Conservation (phyloP, 1,140 invertebrate species). For the Drosophila pachea region DNA sequence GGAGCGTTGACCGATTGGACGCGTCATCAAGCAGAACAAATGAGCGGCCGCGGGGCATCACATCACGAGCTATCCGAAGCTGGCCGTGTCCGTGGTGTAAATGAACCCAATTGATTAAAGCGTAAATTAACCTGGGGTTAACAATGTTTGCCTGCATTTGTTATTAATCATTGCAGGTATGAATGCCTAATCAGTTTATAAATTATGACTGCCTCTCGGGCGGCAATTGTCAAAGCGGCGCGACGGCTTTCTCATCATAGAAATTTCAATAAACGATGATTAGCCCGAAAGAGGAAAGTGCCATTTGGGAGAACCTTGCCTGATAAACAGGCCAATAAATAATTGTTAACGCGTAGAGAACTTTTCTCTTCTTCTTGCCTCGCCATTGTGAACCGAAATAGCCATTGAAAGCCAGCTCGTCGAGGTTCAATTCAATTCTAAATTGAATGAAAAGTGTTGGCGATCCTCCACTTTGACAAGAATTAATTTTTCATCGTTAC, state of each 20-base stretch:
- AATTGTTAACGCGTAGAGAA: slow-evolving; percentile 55
- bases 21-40: slow-evolving; percentile 72
- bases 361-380: slow-evolving; percentile 26
- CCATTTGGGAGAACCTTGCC: slow-evolving; percentile 40
- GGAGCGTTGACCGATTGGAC: slow-evolving; percentile 24
- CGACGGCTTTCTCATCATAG: slow-evolving; percentile 61
- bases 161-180: slow-evolving; percentile 74
- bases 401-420: slow-evolving; percentile 46
- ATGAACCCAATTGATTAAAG: slow-evolving; percentile 78
- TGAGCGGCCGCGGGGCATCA: slow-evolving; percentile 54
- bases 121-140: slow-evolving; percentile 77
- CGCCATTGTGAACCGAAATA: background rate
- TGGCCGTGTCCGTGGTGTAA: slow-evolving; percentile 52
- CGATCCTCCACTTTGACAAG: slow-evolving; percentile 52
- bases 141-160: slow-evolving; percentile 73
- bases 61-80: slow-evolving; percentile 36
- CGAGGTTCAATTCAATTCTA: slow-evolving; percentile 33
- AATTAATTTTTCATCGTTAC: slow-evolving; percentile 79
- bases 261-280: slow-evolving; percentile 73
- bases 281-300: slow-evolving; percentile 60
- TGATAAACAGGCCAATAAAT: slow-evolving; percentile 63
- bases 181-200: slow-evolving; percentile 75
- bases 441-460: slow-evolving; percentile 38
- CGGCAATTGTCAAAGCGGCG: slow-evolving; percentile 63
- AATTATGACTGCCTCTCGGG: slow-evolving; percentile 60